phyloP scores from a whole-genome alignment of 2,113 vertebrate species.

The Connochaetes taurinus region DNA sequence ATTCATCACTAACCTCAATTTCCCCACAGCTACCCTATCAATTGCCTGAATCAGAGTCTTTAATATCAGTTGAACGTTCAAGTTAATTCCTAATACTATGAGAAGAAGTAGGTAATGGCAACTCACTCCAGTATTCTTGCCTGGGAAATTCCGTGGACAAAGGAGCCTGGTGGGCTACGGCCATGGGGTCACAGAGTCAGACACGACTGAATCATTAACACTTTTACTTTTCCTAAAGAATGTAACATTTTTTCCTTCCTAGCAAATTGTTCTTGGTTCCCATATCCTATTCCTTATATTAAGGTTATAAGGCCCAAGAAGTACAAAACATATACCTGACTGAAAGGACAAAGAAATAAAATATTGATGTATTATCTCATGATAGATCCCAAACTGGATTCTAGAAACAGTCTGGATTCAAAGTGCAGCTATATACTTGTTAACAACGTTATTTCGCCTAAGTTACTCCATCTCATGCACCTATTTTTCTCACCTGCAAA shows the following conservation, averaged over 20 bases:
- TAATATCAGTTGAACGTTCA: background rate
- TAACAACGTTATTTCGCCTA: background rate
- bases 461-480: background rate
- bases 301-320: background rate
- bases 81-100: background rate
- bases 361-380: background rate
- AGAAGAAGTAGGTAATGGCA: background rate
- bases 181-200: background rate
- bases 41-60: background rate
- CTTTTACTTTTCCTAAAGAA: background rate
- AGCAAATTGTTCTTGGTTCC: background rate
- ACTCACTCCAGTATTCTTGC: background rate
- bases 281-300: background rate
- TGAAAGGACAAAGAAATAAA: background rate
- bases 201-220: background rate
- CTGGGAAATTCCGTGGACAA: background rate
- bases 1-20: background rate
- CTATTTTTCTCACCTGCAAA: background rate
- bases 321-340: background rate
- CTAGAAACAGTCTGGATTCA: background rate
- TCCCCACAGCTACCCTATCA: background rate
- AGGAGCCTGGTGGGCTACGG: background rate
- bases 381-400: background rate
- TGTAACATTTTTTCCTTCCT: background rate
- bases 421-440: background rate